phyloP scores from a whole-genome alignment of 2,888 invertebrate genomes.

The Andrena trimmerana region DNA sequence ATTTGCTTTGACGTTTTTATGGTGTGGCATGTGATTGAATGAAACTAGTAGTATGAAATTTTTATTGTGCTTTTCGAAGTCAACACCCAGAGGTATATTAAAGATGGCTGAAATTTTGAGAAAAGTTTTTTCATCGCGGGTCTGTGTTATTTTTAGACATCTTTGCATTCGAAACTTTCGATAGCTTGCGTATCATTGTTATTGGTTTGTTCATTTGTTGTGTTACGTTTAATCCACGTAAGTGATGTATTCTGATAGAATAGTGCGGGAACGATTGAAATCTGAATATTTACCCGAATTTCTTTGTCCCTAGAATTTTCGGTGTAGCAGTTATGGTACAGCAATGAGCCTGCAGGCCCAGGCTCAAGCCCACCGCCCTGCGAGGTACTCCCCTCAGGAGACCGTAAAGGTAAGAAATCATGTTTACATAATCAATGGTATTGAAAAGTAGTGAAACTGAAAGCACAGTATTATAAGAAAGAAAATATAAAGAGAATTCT shows the following conservation, averaged over 20 bases:
- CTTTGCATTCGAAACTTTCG: no score
- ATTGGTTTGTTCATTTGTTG: neutral
- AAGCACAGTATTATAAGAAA: no score
- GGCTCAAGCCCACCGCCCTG: constrained; percentile 77
- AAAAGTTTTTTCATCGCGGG: no score
- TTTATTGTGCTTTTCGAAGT: no score
- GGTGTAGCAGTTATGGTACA: constrained; percentile 76
- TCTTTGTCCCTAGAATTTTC: constrained; percentile 68
- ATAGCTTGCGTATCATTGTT: neutral
- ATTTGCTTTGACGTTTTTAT: no score
- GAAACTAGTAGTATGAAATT: no score
- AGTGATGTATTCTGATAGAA: neutral
- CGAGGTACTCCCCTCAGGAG: constrained; percentile 82
- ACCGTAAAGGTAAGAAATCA: constrained; percentile 78
- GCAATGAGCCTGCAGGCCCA: constrained; percentile 81
- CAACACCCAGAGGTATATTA: no score
- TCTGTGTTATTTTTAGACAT: no score
- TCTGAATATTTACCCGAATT: neutral
- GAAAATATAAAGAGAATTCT: no score
- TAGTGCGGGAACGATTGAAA: neutral
- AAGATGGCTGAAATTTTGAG: no score
- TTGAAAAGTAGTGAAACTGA: neutral
- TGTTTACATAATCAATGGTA: neutral
- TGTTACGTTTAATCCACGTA: no score
- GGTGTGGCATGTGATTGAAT: no score